These are phyloP conservation scores for Oncopodura yosiiana DNA, from an alignment of 1,140 invertebrate species.

Conservation along the genomic window DNA sequence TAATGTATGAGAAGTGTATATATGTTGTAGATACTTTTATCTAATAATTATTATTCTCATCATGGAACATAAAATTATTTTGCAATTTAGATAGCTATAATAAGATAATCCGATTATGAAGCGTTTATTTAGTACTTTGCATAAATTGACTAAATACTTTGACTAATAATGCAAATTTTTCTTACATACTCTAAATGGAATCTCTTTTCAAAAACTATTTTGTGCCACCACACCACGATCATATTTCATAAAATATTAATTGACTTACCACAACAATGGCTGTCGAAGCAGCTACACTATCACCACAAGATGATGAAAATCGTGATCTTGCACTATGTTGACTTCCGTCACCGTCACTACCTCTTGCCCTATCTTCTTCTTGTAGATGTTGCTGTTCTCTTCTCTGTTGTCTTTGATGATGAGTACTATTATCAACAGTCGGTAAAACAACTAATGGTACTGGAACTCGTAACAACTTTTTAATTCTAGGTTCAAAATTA, in stretches of 20 bases:
- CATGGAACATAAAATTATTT: too few species aligned
- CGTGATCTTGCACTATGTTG: conserved; percentile 1
- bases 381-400: conserved; percentile 4
- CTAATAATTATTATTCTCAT: too few species aligned
- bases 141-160: too few species aligned
- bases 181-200: too few species aligned
- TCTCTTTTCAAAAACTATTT: too few species aligned
- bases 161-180: too few species aligned
- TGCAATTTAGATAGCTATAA: too few species aligned
- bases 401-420: not conserved
- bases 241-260: not conserved
- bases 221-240: too few species aligned
- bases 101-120: too few species aligned
- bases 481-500: conserved; percentile 28
- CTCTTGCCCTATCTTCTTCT: not conserved
- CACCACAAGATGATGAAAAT: conserved; percentile 22
- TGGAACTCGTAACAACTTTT: conserved; percentile 24
- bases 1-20: too few species aligned
- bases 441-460: not conserved
- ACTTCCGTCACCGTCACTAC: not conserved
- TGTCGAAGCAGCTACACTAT: conserved; percentile 19
- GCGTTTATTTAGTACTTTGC: too few species aligned
- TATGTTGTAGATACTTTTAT: too few species aligned
- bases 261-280: conserved; percentile 26
- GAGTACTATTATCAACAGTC: not conserved